phyloP scores from a whole-genome alignment of 2,113 vertebrate genomes.

The Podarcis muralis region DNA sequence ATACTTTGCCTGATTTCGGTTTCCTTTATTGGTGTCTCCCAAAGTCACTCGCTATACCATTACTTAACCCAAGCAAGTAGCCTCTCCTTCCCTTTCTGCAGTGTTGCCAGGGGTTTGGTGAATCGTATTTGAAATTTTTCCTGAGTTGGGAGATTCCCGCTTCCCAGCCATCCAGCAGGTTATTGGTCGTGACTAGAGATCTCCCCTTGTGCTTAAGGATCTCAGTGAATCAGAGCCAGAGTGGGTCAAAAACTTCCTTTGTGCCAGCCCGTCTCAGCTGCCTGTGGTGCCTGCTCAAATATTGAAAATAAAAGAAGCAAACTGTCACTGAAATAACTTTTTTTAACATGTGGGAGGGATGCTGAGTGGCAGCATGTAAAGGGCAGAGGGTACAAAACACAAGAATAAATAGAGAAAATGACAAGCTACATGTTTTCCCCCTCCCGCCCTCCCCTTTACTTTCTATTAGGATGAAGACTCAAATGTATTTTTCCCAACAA shows the following conservation, averaged over 20 bases:
- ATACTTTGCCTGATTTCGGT: not conserved
- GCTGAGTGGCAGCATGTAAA: slow-evolving; percentile 28
- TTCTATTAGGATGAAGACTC: slow-evolving; percentile 37
- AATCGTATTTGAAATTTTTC: not conserved
- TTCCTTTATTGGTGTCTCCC: not conserved
- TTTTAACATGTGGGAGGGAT: not conserved
- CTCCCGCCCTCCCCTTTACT: slow-evolving; percentile 58
- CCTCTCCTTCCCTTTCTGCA: not conserved
- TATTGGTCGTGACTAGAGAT: not conserved
- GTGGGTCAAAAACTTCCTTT: not conserved
- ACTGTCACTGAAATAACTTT: slow-evolving; percentile 10
- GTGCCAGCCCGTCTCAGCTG: not conserved
- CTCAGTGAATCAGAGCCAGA: slow-evolving; percentile 11
- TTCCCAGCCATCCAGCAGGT: too few species aligned
- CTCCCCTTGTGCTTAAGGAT: not conserved
- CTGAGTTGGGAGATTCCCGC: not conserved
- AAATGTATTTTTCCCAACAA: slow-evolving; percentile 84
- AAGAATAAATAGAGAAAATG: slow-evolving; percentile 83
- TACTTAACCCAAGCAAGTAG: not conserved
- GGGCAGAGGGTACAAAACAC: slow-evolving; percentile 68
- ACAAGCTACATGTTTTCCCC: slow-evolving; percentile 65
- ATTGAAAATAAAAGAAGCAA: slow-evolving; percentile 16
- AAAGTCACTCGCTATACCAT: not conserved
- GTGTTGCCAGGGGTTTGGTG: too few species aligned
- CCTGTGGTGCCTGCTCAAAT: not conserved